Conservation (phyloP, 2,113 vertebrate species). For the Petroica traversi region DNA sequence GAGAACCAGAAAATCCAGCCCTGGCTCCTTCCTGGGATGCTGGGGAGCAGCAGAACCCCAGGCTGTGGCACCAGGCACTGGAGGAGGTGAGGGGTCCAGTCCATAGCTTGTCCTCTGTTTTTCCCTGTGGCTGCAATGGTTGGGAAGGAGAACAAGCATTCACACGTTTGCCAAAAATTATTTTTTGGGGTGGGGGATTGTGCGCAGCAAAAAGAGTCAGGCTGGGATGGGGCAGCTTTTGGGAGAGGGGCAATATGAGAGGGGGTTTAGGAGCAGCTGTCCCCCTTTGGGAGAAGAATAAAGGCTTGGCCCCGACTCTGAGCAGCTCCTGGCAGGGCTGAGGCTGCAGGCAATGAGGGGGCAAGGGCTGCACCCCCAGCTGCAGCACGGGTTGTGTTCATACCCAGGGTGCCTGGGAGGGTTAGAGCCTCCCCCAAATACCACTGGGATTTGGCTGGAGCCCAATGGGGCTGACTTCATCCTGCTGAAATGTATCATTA, state of each 20-base stretch:
- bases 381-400: not conserved
- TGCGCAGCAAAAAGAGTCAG: not conserved
- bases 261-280: not conserved
- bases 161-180: fast-evolving
- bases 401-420: not conserved
- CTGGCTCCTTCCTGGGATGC: not conserved
- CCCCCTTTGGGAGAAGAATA: not conserved
- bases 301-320: not conserved
- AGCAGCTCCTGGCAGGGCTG: not conserved
- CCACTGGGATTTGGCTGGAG: not conserved
- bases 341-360: not conserved
- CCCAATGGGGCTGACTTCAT: not conserved
- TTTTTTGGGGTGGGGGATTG: not conserved
- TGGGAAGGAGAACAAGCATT: not conserved
- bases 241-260: not conserved
- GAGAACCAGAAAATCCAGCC: slow-evolving; percentile 51
- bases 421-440: not conserved
- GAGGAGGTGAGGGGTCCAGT: not conserved
- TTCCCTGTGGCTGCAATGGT: not conserved
- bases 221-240: not conserved
- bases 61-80: fast-evolving
- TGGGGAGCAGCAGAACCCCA: not conserved
- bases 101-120: not conserved
- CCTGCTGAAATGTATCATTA: not conserved
- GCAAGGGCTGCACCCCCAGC: not conserved